phyloP scores from a whole-genome alignment of 2,797 vertebrate genomes.

The Fratercula arctica region DNA sequence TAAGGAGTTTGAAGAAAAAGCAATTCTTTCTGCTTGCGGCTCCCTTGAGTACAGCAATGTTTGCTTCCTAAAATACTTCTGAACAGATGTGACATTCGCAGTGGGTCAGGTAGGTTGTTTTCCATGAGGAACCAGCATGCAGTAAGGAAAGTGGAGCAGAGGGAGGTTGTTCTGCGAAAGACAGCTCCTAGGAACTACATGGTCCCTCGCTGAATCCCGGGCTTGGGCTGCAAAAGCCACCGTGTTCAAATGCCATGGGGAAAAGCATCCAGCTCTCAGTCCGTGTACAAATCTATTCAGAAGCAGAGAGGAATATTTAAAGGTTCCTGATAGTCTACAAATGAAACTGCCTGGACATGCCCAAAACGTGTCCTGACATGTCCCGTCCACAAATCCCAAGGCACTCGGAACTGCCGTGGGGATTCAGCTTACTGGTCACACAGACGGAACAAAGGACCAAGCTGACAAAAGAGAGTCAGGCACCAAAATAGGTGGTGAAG shows the following conservation, averaged over 20 bases:
- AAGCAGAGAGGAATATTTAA: background rate
- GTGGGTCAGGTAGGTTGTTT: background rate
- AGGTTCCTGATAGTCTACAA: background rate
- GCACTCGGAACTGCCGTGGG: background rate
- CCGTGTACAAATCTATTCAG: background rate
- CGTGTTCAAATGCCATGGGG: background rate
- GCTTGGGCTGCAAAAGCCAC: background rate
- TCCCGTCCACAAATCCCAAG: background rate
- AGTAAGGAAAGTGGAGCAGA: background rate
- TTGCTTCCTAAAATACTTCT: background rate
- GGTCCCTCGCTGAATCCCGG: background rate
- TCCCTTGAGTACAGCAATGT: background rate
- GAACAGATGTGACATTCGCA: background rate
- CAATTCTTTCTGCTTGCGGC: background rate
- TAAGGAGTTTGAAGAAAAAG: background rate
- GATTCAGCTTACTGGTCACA: background rate
- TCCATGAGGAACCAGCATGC: background rate
- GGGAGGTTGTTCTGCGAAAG: background rate
- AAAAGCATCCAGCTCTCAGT: background rate
- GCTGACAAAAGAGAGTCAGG: background rate
- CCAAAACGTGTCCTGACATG: background rate
- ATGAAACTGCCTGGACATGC: background rate
- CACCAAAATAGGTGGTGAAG: background rate
- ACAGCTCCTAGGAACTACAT: rapidly evolving
- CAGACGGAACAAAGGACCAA: background rate